A percentile compares a stretch with the other conserved stretches of the same genome.
These are phyloP conservation scores for Montipora capitata DNA, from an alignment of 92 coral and sea anemone genomes.

Conservation along the genomic window DNA sequence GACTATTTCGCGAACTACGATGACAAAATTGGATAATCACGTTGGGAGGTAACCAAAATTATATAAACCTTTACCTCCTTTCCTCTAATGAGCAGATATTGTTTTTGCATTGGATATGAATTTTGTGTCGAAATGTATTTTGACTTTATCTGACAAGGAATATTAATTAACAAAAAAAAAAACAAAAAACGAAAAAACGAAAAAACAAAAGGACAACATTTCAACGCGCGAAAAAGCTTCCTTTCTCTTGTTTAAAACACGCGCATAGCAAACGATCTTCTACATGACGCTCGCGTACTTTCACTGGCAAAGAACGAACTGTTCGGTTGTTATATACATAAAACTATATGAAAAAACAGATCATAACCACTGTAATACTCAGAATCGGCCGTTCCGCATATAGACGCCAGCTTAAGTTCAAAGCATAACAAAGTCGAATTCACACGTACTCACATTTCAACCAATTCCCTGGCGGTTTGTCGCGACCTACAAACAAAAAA, in stretches of 20 bases:
- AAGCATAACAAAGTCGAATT: not conserved
- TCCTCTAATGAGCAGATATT: too few relatives aligned
- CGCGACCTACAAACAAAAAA: conserved; percentile 1
- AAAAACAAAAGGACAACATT: not conserved
- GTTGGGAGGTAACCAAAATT: too few relatives aligned
- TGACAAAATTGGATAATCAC: too few relatives aligned
- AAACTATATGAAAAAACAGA: not conserved
- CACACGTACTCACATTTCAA: conserved; percentile 16
- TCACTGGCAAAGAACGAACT: not conserved
- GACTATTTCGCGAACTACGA: too few relatives aligned
- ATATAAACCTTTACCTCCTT: too few relatives aligned
- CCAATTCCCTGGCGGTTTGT: not conserved
- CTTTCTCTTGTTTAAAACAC: not conserved
- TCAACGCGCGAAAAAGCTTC: not conserved
- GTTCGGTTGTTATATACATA: not conserved
- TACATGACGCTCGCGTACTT: not conserved
- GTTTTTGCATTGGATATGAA: too few relatives aligned
- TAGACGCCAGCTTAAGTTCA: too few relatives aligned
- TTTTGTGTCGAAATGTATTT: too few relatives aligned
- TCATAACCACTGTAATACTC: not conserved
- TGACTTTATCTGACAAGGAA: too few relatives aligned
- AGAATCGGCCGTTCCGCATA: not conserved
- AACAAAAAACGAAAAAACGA: too few relatives aligned
- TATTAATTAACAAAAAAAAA: too few relatives aligned
- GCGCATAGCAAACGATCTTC: not conserved